phyloP scores from a whole-genome alignment of 2,113 vertebrate species.

The Cnemophilus loriae region DNA sequence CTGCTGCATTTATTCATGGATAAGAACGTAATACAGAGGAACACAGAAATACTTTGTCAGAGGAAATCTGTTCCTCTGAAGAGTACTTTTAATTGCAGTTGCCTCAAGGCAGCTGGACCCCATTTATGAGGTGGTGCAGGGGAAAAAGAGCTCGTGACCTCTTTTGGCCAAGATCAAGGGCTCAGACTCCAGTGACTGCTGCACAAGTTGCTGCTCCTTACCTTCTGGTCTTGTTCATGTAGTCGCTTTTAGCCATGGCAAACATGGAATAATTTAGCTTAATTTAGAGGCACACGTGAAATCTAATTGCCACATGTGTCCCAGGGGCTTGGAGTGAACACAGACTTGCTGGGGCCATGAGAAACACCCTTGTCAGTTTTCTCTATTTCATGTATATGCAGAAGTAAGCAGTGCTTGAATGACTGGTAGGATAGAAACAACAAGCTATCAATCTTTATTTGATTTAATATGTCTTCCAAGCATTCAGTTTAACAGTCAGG shows the following conservation, averaged over 20 bases:
- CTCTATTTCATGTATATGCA: neutral
- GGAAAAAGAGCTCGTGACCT: neutral
- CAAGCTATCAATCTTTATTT: neutral
- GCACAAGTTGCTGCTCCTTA: neutral
- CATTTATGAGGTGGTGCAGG: neutral
- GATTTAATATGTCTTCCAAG: neutral
- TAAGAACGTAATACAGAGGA: neutral
- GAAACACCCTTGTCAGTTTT: neutral
- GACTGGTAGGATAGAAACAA: neutral
- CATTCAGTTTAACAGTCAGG: neutral
- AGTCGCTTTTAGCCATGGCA: neutral
- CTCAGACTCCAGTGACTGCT: neutral
- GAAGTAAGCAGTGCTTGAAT: neutral
- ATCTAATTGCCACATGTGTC: neutral
- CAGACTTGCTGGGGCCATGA: neutral
- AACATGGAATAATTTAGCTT: neutral
- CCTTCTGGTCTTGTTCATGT: neutral
- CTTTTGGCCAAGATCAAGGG: neutral
- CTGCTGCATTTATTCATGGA: slow-evolving; percentile 21
- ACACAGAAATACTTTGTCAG: neutral
- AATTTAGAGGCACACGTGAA: neutral
- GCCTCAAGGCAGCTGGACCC: neutral
- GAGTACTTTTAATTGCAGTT: neutral
- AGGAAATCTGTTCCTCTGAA: neutral
- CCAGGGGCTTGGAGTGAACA: neutral